A percentile compares a stretch with the other conserved stretches of the same genome.
Conservation (phyloP, 1,140 invertebrate species). For the Leucophenga varia region DNA sequence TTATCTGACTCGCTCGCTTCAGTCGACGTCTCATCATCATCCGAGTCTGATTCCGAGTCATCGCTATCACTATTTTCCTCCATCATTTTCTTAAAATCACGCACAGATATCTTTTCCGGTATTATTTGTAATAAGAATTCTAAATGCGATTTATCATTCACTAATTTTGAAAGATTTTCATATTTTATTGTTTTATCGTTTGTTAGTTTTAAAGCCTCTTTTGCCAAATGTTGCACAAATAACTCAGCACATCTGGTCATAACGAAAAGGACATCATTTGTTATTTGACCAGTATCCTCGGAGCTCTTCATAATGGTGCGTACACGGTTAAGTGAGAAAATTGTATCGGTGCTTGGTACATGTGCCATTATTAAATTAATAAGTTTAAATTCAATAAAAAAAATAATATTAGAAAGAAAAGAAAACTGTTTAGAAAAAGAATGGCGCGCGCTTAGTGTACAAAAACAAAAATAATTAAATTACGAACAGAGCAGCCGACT, state of each 20-base stretch:
- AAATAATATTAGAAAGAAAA: not conserved
- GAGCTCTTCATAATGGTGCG: conserved; percentile 53
- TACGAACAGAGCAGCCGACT: no score
- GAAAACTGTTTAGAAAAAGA: not conserved
- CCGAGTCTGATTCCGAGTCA: conserved; percentile 21
- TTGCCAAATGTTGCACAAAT: conserved; percentile 45
- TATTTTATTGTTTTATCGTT: conserved; percentile 35
- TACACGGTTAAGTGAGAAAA: conserved; percentile 41
- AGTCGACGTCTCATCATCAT: no score
- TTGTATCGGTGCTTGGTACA: conserved; percentile 29
- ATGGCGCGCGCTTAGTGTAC: no score
- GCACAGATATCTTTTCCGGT: conserved; percentile 49
- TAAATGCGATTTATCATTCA: conserved; percentile 40
- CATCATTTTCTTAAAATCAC: conserved; percentile 47
- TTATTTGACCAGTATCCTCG: conserved; percentile 44
- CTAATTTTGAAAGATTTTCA: conserved; percentile 41
- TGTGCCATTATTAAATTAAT: conserved; percentile 3
- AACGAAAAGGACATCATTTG: conserved; percentile 45
- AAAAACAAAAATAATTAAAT: no score
- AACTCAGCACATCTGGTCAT: conserved; percentile 47
- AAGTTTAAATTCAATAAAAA: not conserved
- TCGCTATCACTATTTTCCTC: conserved; percentile 29
- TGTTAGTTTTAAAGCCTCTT: conserved; percentile 26
- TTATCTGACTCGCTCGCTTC: no score
- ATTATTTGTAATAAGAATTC: conserved; percentile 50